Percentiles rank a stretch among this genome's conserved stretches.
Conservation (phyloP, 1,140 invertebrate species). For the Papilio machaon region DNA sequence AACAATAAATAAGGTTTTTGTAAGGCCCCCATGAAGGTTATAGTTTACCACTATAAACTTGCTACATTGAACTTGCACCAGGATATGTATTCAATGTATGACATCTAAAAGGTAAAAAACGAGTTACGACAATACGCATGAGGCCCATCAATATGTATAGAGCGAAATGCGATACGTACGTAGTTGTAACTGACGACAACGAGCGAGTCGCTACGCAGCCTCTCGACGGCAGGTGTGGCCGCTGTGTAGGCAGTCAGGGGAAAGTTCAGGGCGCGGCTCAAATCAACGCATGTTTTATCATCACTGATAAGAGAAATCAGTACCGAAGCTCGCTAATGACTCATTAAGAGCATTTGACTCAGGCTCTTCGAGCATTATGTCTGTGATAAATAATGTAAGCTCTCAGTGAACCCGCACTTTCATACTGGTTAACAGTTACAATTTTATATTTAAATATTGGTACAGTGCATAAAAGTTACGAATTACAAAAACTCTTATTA, state of each 20-base stretch:
- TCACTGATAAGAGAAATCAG: slow-evolving; percentile 77
- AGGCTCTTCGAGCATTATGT: slow-evolving; percentile 31
- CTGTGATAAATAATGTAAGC: slow-evolving; percentile 26
- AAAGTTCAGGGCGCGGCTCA: slow-evolving; percentile 74
- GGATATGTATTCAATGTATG: not conserved
- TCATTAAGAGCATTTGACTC: slow-evolving; percentile 56
- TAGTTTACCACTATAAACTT: not conserved
- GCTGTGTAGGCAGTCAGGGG: slow-evolving; percentile 49
- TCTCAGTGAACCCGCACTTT: not conserved
- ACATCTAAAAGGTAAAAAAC: not conserved
- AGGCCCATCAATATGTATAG: slow-evolving; percentile 40
- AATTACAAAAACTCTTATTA: not conserved
- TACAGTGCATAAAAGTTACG: not conserved
- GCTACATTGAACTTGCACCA: not conserved
- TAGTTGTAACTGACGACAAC: slow-evolving; percentile 48
- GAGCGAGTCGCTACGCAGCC: slow-evolving; percentile 54
- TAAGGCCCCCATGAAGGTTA: not conserved
- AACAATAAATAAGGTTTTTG: not conserved
- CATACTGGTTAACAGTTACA: not conserved
- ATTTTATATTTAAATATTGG: not conserved
- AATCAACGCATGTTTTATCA: slow-evolving; percentile 76
- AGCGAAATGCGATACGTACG: slow-evolving; percentile 46
- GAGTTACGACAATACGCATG: not conserved
- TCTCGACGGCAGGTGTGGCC: slow-evolving; percentile 63
- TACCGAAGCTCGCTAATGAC: slow-evolving; percentile 62